Base-by-base conservation (phyloP, 1,140 invertebrate genomes). In the Venturia canescens region DNA sequence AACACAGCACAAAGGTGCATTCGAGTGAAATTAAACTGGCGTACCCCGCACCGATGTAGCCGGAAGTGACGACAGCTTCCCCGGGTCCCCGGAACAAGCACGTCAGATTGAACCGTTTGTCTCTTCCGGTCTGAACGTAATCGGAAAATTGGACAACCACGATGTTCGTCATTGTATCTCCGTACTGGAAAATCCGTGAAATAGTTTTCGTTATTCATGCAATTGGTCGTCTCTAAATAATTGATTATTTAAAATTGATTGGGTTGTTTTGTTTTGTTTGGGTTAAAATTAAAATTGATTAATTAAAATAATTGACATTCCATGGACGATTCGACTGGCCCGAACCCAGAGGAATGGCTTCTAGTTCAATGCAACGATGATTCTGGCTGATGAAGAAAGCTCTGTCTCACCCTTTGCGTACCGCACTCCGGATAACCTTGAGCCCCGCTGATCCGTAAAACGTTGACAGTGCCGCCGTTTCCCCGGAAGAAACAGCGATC, bases 81-180 rank as follows among this genome's bases (percentile, higher is more conserved):
- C 97, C 97, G 0, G 97, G 97, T 38, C 97, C 97, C 85, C 96
- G 94, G 90, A 98, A 97, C 66, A 97, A 93, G 88, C 97, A 98
- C 13, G 97, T 98, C 7, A 98, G 91, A 90, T 98, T 98, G 90
- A 98, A 98, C 21, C 97, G 93, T 87, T 98, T 98, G 89, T 98
- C 97, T 80, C 96, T 92, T 67, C 96, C 96, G 0, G 97, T 98
- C 92, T 98, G 97, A 0, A 98, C 97, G 86, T 96, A 96, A 90
- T 98, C 97, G 80, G 97, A 97, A 90, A 98, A 98, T 91, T 98
- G 97, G 0, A 98, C 97, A 23, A 98, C 97, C 3, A 98, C 97
- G 71, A 98, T 98, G 86, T 98, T 98, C 57, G 97, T 98, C 94
- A 98, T 96, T 0, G 96, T 97, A 86, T 98, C 97, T 0, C 96